phyloP scores from a whole-genome alignment of 2,113 vertebrate species.

The Oreochromis tanganicae region DNA sequence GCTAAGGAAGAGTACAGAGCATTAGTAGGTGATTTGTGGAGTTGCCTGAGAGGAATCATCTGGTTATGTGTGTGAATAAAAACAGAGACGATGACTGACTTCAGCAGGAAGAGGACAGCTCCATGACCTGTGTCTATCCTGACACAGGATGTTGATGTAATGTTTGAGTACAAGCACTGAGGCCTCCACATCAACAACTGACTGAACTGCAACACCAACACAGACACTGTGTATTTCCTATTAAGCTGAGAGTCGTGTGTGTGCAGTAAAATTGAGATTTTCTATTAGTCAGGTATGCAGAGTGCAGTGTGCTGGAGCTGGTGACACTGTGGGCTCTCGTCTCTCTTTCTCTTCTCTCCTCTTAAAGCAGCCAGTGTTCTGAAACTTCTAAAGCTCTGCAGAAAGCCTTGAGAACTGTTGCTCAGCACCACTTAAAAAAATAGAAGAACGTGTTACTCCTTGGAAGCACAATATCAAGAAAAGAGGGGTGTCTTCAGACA shows the following conservation, averaged over 20 bases:
- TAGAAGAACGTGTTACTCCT: neutral
- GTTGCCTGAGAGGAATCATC: neutral
- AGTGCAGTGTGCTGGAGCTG: neutral
- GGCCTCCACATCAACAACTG: neutral
- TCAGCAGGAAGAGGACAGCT: accelerated
- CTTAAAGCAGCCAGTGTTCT: neutral
- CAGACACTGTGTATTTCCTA: neutral
- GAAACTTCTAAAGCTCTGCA: neutral
- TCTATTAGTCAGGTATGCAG: neutral
- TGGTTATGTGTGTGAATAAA: neutral
- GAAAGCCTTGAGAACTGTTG: neutral
- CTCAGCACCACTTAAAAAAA: neutral
- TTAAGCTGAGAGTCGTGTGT: neutral
- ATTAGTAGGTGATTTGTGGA: neutral
- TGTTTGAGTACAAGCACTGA: neutral
- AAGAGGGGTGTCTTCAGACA: neutral
- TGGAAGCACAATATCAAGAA: neutral
- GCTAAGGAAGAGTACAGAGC: accelerated
- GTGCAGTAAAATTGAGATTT: neutral
- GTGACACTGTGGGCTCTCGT: neutral
- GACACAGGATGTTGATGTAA: neutral
- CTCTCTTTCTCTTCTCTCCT: neutral
- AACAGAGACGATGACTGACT: neutral
- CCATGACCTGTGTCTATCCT: neutral
- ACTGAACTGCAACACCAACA: neutral